These are phyloP conservation scores for Micrasema minimum DNA, from an alignment of 1,140 invertebrate genomes.

Conservation along the genomic window DNA sequence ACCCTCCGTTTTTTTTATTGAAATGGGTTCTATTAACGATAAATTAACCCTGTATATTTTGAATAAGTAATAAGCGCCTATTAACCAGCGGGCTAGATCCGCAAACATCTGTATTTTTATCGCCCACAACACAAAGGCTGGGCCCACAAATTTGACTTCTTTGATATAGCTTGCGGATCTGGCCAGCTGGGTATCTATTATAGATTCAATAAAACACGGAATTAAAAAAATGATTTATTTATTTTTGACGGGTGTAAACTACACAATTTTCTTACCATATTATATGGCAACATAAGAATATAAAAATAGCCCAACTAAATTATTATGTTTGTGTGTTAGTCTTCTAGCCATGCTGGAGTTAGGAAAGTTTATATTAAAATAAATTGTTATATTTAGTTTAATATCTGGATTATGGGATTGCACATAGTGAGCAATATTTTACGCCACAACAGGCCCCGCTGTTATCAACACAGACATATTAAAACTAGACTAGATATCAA, in stretches of 20 bases:
- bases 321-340: conserved; percentile 9
- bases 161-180: no score
- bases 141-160: no score
- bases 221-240: conserved; percentile 37
- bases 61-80: no score
- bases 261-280: conserved; percentile 41
- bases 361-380: neutral
- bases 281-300: conserved; percentile 49
- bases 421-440: conserved; percentile 17
- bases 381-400: neutral
- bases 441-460: neutral
- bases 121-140: no score
- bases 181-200: no score
- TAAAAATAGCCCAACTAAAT: conserved; percentile 37
- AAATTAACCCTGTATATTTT: no score
- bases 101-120: no score
- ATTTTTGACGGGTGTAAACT: conserved; percentile 40
- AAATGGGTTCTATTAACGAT: no score
- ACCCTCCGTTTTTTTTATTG: no score
- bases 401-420: neutral
- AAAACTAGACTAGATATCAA: neutral
- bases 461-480: neutral
- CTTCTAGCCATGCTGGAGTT: conserved; percentile 17
- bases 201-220: conserved; percentile 34
- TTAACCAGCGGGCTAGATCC: no score